These are phyloP conservation scores for Lasioglossum leucozonium DNA, from an alignment of 2,888 invertebrate species.

Conservation along the genomic window DNA sequence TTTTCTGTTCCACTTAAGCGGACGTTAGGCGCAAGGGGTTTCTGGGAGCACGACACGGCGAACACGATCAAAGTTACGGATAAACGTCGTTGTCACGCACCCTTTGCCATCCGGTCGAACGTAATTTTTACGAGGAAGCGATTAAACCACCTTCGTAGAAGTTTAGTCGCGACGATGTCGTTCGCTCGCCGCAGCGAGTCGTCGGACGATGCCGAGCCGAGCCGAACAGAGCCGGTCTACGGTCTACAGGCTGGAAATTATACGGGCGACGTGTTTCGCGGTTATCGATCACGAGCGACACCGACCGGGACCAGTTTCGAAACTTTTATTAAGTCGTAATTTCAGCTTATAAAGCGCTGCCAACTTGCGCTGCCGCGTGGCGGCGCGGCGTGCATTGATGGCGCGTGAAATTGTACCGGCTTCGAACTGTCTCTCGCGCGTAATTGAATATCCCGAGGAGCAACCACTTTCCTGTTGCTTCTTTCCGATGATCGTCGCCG, in stretches of 20 bases:
- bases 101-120: conserved; percentile 19
- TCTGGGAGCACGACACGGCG: neutral
- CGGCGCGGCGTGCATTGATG: conserved; percentile 28
- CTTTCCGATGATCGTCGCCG: neutral
- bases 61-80: conserved; percentile 48
- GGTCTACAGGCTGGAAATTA: conserved; percentile 33
- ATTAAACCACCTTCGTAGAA: conserved; percentile 60
- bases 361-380: conserved; percentile 24
- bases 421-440: conserved; percentile 10
- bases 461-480: conserved; percentile 15
- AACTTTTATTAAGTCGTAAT: conserved; percentile 57
- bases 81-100: conserved; percentile 70
- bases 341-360: conserved; percentile 50
- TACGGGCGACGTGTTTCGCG: conserved; percentile 16
- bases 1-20: neutral
- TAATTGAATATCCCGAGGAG: conserved; percentile 7
- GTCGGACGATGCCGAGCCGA: neutral
- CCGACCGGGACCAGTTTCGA: conserved; percentile 7
- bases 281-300: conserved; percentile 49
- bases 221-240: neutral
- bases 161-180: conserved; percentile 27
- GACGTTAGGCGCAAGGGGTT: neutral
- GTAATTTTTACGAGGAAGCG: conserved; percentile 61
- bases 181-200: conserved; percentile 18
- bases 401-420: conserved; percentile 50